Conservation (phyloP, 92 coral and sea anemone species). For the Porites cylindrica region DNA sequence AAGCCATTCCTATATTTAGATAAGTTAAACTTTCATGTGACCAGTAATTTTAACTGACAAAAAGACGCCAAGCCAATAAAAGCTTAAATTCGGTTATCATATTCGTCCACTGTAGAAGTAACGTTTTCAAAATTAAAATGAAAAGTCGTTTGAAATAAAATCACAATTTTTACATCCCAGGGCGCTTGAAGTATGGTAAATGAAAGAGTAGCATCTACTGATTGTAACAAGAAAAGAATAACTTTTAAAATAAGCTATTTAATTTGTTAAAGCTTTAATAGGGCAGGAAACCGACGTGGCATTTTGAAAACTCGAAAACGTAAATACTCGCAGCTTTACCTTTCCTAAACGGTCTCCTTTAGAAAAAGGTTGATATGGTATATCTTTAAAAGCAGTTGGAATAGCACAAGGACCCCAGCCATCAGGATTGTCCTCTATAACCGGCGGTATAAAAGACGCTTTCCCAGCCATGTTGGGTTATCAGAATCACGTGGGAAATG, state of each 20-base stretch:
- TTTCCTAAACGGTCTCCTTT: slow-evolving; percentile 99
- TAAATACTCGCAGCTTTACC: slow-evolving; percentile 52
- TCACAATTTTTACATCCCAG: too few relatives aligned
- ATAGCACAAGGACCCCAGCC: slow-evolving; percentile 99
- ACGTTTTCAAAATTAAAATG: too few relatives aligned
- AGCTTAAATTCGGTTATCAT: too few relatives aligned
- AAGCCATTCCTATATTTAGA: too few relatives aligned
- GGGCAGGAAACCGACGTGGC: slow-evolving; percentile 24
- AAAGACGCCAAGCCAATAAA: too few relatives aligned
- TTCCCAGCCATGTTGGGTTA: slow-evolving; percentile 66
- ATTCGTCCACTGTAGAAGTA: too few relatives aligned
- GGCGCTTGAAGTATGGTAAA: too few relatives aligned
- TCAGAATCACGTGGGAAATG: slow-evolving; percentile 29
- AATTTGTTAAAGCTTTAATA: background rate
- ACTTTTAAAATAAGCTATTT: background rate
- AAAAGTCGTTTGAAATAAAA: too few relatives aligned
- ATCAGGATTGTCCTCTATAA: slow-evolving; percentile 96
- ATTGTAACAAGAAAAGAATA: background rate
- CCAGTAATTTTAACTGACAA: background rate
- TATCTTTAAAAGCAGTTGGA: slow-evolving; percentile 96
- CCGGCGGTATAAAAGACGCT: slow-evolving; percentile 94
- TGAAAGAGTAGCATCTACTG: background rate
- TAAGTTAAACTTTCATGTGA: background rate
- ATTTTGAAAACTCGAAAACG: background rate
- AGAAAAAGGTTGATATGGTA: slow-evolving; percentile 98